Evolutionary conservation across 2,113 vertebrate species (phyloP), one percentile per base, ranked within the genome.

Genomic region (Hylia prasina): DNA sequence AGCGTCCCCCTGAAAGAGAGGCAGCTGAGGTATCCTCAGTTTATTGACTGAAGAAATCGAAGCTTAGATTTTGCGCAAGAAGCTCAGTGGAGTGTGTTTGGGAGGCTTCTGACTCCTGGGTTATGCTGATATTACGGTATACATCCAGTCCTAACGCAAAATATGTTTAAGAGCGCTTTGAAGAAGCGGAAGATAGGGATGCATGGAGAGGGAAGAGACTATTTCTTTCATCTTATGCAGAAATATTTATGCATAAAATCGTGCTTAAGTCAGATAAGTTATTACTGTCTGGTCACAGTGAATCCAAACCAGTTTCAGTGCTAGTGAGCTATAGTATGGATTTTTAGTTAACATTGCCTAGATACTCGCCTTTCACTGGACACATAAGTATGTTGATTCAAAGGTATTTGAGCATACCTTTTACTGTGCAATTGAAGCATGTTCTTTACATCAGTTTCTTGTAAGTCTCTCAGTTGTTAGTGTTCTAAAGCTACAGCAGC

Each of bases 201-300:
- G 16, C 17, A 18, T 5, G 9, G 45, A 47, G 53, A 66, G 24
- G 54, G 60, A 51, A 83, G 68, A 85, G 21, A 6, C 0, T 37
- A 2, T 73, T 86, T 40, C 58, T 86, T 89, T 81, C 33, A 33
- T 72, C 35, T 53, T 45, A 4, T 2, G 31, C 30, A 65, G 81
- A 91, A 94, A 69, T 81, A 66, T 73, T 89, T 90, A 28, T 48
- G 50, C 3, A 3, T 76, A 76, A 85, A 82, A 82, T 84, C 0
- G 1, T 20, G 9, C 58, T 76, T 66, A 60, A 89, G 30, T 64
- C 92, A 83, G 77, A 89, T 58, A 79, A 92, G 73, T 94, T 44
- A 4, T 75, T 83, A 30, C 28, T 65, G 30, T 54, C 68, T 81
- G 66, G 56, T 83, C 13, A 20, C 33, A 57, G 48, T 31, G 82